These are phyloP conservation scores for Drosophila jambulina DNA, from an alignment of 1,140 invertebrate genomes.

Conservation along the genomic window DNA sequence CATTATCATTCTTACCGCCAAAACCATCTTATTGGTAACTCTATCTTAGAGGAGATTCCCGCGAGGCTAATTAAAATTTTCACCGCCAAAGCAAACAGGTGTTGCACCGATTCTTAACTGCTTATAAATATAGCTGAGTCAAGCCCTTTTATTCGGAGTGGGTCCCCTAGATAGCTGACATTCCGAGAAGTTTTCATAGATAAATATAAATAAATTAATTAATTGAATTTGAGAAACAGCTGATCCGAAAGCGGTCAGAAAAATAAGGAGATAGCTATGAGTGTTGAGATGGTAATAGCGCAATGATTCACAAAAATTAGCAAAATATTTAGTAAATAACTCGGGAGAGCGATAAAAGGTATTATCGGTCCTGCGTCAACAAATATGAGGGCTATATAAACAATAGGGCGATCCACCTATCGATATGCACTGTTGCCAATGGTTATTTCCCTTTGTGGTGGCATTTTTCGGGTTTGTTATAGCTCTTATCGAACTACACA, in stretches of 20 bases:
- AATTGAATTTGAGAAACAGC: conserved; percentile 15
- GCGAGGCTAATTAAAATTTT: neutral
- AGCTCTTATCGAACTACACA: conserved; percentile 38
- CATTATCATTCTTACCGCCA: conserved; percentile 6
- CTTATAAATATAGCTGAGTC: neutral
- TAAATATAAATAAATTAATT: conserved; percentile 32
- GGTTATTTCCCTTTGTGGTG: conserved; percentile 21
- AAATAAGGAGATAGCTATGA: conserved; percentile 16
- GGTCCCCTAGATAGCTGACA: conserved; percentile 9
- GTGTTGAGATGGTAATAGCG: conserved; percentile 15
- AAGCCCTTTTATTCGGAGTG: conserved; percentile 13
- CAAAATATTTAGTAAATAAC: conserved; percentile 31
- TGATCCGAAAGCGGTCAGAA: neutral
- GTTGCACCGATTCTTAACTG: conserved; percentile 2
- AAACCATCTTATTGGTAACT: conserved; percentile 6
- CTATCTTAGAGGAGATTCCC: neutral
- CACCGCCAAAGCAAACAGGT: conserved; percentile 9
- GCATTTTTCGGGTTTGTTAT: conserved; percentile 35
- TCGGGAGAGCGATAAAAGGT: conserved; percentile 27
- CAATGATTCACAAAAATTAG: conserved; percentile 33
- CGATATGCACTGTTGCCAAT: conserved; percentile 44
- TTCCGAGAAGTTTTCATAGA: conserved; percentile 28
- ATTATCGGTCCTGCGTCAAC: conserved; percentile 27
- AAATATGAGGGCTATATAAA: conserved; percentile 46
- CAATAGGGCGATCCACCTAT: conserved; percentile 27